Percentiles rank a stretch among this genome's conserved stretches.
Conservation (phyloP, 2,113 vertebrate species). For the Todiramphus chloris region DNA sequence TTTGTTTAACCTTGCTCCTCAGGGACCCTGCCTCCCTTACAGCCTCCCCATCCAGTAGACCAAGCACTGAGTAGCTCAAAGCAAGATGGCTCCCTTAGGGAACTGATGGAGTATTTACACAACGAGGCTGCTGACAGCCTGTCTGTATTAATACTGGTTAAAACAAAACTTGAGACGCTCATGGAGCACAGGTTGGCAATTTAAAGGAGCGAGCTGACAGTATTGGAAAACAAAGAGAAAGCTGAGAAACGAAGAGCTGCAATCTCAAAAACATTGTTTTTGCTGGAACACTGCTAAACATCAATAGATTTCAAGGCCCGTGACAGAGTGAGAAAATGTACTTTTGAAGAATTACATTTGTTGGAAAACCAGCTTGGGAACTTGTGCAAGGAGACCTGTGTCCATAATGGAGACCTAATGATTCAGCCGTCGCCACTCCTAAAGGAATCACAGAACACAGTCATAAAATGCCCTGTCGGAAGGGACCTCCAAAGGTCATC, state of each 20-base stretch:
- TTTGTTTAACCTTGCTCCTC: slow-evolving; percentile 37
- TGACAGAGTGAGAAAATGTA: neutral
- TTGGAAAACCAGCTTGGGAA: neutral
- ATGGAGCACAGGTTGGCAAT: slow-evolving; percentile 26
- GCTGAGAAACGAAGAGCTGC: neutral
- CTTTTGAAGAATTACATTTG: neutral
- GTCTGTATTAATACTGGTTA: slow-evolving; percentile 40
- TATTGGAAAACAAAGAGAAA: neutral
- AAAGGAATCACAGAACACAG: neutral
- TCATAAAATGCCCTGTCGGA: too few relatives aligned
- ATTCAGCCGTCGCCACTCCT: neutral
- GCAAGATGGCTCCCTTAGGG: slow-evolving; percentile 11
- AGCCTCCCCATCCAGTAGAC: neutral
- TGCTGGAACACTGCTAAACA: neutral
- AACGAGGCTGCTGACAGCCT: neutral
- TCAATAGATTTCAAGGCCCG: neutral
- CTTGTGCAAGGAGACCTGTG: neutral
- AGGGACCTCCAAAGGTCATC: too few relatives aligned
- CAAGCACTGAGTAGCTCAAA: slow-evolving; percentile 42
- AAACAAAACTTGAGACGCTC: slow-evolving; percentile 30
- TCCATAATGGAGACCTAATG: neutral
- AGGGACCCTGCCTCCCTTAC: neutral
- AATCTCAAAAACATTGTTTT: neutral
- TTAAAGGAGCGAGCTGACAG: neutral
- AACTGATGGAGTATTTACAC: neutral